Evolutionary conservation across 2,888 invertebrate genomes (phyloP), one percentile per base, ranked within the genome.

Genomic region (Ormyrus nitidulus): DNA sequence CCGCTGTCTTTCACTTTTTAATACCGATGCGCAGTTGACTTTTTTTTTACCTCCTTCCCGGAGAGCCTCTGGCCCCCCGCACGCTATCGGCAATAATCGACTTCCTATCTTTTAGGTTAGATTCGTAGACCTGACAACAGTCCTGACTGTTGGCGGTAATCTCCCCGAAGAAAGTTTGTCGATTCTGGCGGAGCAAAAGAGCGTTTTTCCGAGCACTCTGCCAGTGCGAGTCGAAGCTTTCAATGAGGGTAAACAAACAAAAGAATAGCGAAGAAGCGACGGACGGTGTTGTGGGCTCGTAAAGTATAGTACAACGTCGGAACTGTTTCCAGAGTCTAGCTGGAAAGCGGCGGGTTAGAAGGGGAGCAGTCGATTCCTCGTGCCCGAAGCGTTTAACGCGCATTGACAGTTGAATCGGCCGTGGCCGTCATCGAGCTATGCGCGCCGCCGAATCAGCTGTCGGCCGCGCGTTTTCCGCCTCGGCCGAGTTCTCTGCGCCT

Each of bases 391-490:
- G 44, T 48, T 10, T 56, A 34, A 9, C 9, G 48, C 48, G 46
- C 13, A 19, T 61, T 71, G 71, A 61, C 69, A 69, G 69, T 19
- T 58, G 59, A 61, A 71, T 71, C 59, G 70, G 34, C 66, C 66
- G 66, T 66, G 66, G 66, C 66, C 53, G 66, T 53, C 51, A 34
- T 34, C 34, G 34, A 34, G 34, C 34, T n/a, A 48, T 49, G 62
- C 46, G 44, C 7, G 64, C 64, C 6, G 44, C n/a, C n/a, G 51
- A 53, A 68, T 68, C 68, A 68, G 69, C 69, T 56, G 69, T 69
- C 68, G 54, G 69, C 69, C 46, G 69, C 56, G 44, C 13, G 19
- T 4, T n/a, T 10, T 10, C 7, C 59, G 44, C 34, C 13, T 10
- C 56, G 6, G 7, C 48, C 7, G 59, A 6, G 58, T n/a, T 51